Conservation (phyloP, 2,797 vertebrate species). For the Coluber constrictor region DNA sequence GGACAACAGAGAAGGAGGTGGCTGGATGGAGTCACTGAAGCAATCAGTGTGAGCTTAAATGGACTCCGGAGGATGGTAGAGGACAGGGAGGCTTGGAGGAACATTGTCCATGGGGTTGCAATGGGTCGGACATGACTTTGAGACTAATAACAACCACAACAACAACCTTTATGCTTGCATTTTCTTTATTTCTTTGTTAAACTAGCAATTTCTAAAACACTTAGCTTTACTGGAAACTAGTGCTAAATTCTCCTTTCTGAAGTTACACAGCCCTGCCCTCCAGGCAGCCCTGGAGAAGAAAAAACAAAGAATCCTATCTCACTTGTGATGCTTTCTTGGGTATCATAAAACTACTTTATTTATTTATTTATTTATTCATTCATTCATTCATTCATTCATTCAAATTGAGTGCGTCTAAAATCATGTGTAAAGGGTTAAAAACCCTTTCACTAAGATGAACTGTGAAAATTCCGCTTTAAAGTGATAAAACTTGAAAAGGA, state of each 20-base stretch:
- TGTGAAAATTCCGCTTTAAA: constrained; percentile 5
- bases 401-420: background rate
- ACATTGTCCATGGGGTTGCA: too few relatives aligned
- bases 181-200: background rate
- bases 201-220: background rate
- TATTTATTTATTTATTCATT: too few relatives aligned
- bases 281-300: background rate
- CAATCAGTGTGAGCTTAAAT: too few relatives aligned
- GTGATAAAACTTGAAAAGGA: background rate
- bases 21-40: too few relatives aligned
- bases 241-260: background rate
- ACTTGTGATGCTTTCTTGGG: background rate
- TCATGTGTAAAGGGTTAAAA: constrained; percentile 10
- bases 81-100: too few relatives aligned
- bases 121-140: too few relatives aligned
- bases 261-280: too few relatives aligned
- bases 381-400: too few relatives aligned
- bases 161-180: background rate
- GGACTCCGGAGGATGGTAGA: too few relatives aligned
- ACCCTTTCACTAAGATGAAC: background rate
- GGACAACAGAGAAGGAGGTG: too few relatives aligned
- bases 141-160: too few relatives aligned
- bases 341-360: background rate
- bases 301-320: background rate
- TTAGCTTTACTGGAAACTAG: background rate